Evolutionary conservation across 2,113 vertebrate species (phyloP).

Genomic region (Pleuronectes platessa): DNA sequence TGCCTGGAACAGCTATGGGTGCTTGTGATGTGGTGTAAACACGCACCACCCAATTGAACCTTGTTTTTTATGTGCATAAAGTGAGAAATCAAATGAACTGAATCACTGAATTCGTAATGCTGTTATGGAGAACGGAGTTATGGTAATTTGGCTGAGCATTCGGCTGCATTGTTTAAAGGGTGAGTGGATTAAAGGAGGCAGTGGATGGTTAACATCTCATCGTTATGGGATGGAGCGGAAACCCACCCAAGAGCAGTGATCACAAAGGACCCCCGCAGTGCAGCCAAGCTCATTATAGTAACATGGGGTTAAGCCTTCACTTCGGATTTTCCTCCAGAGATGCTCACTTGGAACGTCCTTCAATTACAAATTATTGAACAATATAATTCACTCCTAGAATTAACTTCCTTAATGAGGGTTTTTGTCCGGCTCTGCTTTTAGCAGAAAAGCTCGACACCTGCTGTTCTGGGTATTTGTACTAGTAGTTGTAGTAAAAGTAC

Average conservation of each 20-base stretch:
- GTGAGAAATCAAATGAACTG: constrained; percentile 71
- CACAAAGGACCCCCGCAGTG: constrained; percentile 34
- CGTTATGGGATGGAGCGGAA: constrained; percentile 55
- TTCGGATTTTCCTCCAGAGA: constrained; percentile 26
- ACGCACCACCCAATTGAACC: constrained; percentile 66
- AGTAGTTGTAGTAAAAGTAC: neutral
- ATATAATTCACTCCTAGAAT: neutral
- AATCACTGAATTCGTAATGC: constrained; percentile 73
- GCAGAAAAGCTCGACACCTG: neutral
- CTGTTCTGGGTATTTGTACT: neutral
- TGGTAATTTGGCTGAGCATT: constrained; percentile 67
- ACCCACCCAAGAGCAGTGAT: constrained; percentile 44
- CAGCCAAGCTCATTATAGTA: constrained; percentile 50
- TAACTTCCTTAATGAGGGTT: neutral
- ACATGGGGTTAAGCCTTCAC: constrained; percentile 25
- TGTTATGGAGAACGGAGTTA: constrained; percentile 69
- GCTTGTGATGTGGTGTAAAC: constrained; percentile 56
- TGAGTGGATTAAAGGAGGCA: constrained; percentile 62
- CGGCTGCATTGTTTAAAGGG: constrained; percentile 66
- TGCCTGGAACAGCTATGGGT: constrained; percentile 19
- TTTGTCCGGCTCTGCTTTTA: neutral
- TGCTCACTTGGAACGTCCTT: constrained; percentile 17
- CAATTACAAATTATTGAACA: constrained; percentile 17
- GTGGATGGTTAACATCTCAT: constrained; percentile 66
- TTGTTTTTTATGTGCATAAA: constrained; percentile 66